Evolutionary conservation across 2,113 vertebrate genomes (phyloP).

Genomic region (Danionella cerebrum): DNA sequence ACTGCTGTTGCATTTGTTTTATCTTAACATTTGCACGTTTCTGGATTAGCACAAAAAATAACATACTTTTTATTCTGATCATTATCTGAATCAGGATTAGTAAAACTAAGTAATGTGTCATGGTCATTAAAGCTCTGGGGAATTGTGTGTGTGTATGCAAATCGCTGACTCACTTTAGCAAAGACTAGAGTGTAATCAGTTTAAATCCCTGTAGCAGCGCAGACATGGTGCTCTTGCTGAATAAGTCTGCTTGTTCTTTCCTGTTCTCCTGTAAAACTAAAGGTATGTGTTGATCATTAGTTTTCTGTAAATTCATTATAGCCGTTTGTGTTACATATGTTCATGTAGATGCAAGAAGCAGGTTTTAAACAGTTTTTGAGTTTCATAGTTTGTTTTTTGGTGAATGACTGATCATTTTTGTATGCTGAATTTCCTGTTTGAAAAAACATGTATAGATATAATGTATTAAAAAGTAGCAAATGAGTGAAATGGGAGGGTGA

Average conservation of each 20-base stretch:
- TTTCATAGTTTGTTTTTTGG: too few relatives aligned
- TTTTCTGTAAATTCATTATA: background rate
- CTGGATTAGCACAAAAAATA: too few relatives aligned
- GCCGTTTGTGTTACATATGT: background rate
- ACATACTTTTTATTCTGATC: too few relatives aligned
- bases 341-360: too few relatives aligned
- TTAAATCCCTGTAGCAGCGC: background rate
- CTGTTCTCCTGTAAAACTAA: slow-evolving; percentile 45
- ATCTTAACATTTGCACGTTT: too few relatives aligned
- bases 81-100: background rate
- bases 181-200: background rate
- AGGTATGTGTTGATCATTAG: slow-evolving; percentile 45
- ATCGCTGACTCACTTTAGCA: background rate
- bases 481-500: background rate
- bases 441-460: too few relatives aligned
- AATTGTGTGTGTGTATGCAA: too few relatives aligned
- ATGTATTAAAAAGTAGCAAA: too few relatives aligned
- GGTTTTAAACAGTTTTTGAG: too few relatives aligned
- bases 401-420: too few relatives aligned
- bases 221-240: slow-evolving; percentile 50
- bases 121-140: background rate
- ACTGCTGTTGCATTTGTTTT: too few relatives aligned
- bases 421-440: too few relatives aligned
- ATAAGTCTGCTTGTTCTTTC: slow-evolving; percentile 47
- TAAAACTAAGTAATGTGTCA: background rate